phyloP scores from a whole-genome alignment of 1,140 invertebrate genomes.

The Lasioglossum baleicum region DNA sequence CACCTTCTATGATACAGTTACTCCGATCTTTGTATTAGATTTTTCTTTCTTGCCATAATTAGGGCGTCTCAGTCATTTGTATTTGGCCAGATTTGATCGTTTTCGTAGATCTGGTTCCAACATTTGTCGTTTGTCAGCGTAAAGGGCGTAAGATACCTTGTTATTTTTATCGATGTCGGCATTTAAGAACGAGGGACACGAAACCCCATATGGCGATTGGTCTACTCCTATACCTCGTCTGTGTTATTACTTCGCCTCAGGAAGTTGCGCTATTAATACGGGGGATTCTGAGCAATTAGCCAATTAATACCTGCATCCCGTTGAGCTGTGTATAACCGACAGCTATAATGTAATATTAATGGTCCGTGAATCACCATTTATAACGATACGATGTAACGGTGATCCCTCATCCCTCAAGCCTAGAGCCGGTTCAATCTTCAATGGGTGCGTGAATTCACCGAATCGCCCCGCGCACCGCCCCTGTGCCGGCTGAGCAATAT shows the following conservation, averaged over 20 bases:
- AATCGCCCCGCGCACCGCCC: not conserved
- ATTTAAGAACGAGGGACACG: no score
- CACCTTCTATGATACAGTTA: no score
- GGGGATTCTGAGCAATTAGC: constrained; percentile 59
- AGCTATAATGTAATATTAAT: constrained; percentile 52
- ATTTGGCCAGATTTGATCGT: no score
- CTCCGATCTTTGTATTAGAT: no score
- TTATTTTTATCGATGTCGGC: no score
- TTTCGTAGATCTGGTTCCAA: no score
- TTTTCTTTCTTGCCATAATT: no score
- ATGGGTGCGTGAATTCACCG: constrained; percentile 10
- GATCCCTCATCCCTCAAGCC: constrained; percentile 45
- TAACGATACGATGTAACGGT: constrained; percentile 53
- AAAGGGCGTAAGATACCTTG: no score
- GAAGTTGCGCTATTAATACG: constrained; percentile 49
- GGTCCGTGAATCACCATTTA: constrained; percentile 61
- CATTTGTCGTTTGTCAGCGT: no score
- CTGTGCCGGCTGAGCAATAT: not conserved
- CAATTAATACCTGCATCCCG: constrained; percentile 58
- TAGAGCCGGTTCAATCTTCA: constrained; percentile 28
- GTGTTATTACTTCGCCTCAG: not conserved
- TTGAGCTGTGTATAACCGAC: constrained; percentile 33
- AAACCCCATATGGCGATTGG: no score
- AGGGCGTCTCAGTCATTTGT: no score
- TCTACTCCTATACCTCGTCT: no score